Conservation (phyloP, 2,113 vertebrate genomes). For the Variabilichromis moorii region DNA sequence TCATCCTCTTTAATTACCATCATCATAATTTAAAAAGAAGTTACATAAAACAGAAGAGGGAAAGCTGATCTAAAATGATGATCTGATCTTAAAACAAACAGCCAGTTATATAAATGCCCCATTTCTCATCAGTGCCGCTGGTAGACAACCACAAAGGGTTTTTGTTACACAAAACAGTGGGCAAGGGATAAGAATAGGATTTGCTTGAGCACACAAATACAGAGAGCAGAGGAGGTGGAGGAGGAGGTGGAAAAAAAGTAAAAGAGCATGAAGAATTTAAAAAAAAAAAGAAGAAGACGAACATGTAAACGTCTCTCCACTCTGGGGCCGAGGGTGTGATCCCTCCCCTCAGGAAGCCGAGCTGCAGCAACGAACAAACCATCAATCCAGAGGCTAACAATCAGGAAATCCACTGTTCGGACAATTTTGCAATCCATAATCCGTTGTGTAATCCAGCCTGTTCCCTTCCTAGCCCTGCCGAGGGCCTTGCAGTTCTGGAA, state of each 20-base stretch:
- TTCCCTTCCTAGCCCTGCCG: conserved; percentile 40
- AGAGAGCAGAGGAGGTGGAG: not conserved
- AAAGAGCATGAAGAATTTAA: not conserved
- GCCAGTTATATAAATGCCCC: conserved; percentile 50
- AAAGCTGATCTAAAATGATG: conserved; percentile 4
- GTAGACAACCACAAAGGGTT: conserved; percentile 35
- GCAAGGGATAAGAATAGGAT: conserved; percentile 42
- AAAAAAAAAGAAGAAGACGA: not conserved
- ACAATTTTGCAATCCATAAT: conserved; percentile 37
- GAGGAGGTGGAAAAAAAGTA: conserved; percentile 10
- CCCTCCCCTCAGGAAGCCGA: conserved; percentile 6
- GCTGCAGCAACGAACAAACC: conserved; percentile 41
- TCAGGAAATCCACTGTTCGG: conserved; percentile 24
- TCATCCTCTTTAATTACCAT: conserved; percentile 5
- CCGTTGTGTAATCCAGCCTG: conserved; percentile 48
- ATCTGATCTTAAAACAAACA: conserved; percentile 7
- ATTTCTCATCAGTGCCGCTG: conserved; percentile 15
- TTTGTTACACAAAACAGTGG: conserved; percentile 42
- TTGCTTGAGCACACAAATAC: conserved; percentile 19
- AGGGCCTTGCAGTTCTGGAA: conserved; percentile 56
- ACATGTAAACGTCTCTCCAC: conserved; percentile 35
- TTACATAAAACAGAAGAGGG: conserved; percentile 26
- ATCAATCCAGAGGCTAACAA: conserved; percentile 48
- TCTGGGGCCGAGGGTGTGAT: not conserved
- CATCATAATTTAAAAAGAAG: conserved; percentile 21